Evolutionary conservation across 1,140 invertebrate species (phyloP).

Genomic region (Pemphigus obesinymphae): DNA sequence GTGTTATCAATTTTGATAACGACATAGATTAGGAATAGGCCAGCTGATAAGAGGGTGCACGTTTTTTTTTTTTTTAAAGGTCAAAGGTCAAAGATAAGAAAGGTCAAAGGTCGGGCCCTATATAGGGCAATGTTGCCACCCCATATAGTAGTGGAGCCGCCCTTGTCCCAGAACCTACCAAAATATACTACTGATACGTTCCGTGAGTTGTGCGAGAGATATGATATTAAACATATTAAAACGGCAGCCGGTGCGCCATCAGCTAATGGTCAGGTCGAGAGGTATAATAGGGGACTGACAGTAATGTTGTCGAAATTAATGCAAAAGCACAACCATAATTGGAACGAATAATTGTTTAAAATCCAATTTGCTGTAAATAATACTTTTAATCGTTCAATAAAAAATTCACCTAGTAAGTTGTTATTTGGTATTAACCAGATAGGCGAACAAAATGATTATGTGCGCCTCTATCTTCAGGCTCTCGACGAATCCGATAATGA

Average conservation of each 20-base stretch:
- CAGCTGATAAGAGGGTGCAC: too few species aligned
- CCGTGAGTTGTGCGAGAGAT: constrained; percentile 33
- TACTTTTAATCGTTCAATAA: constrained; percentile 39
- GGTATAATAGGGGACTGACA: background rate
- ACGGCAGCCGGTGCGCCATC: background rate
- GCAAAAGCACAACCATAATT: constrained; percentile 32
- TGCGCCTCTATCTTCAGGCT: background rate
- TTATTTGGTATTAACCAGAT: constrained; percentile 43
- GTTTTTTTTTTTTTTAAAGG: too few species aligned
- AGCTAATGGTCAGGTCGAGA: constrained; percentile 5
- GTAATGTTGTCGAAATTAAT: background rate
- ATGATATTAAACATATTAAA: background rate
- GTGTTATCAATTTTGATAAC: too few species aligned
- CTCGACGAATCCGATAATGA: background rate
- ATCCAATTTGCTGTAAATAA: constrained; percentile 45
- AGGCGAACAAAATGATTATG: background rate
- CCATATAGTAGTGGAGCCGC: too few species aligned
- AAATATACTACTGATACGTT: too few species aligned
- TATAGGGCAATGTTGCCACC: too few species aligned
- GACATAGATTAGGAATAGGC: too few species aligned
- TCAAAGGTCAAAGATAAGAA: too few species aligned
- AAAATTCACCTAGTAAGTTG: constrained; percentile 42
- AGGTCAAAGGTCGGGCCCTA: too few species aligned
- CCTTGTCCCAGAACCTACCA: too few species aligned
- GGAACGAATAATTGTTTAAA: constrained; percentile 23